Percentiles rank a stretch among this genome's conserved stretches.
Conservation (phyloP, 2,113 vertebrate species). For the Chrysochloris asiatica region DNA sequence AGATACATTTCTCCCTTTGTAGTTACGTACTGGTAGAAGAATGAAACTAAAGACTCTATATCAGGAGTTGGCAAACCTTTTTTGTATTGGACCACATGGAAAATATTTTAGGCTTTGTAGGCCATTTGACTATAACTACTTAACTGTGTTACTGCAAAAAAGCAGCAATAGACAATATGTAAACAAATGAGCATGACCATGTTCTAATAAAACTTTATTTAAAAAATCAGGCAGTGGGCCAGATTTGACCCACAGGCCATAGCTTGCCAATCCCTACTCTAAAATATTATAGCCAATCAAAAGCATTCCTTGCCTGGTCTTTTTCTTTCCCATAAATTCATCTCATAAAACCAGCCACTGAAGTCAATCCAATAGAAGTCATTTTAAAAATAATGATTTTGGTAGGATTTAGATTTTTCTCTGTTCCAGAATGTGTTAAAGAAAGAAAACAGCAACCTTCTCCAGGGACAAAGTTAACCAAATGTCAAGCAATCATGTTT, state of each 20-base stretch:
- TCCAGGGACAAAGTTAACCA: constrained; percentile 34
- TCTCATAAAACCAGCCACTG: constrained; percentile 54
- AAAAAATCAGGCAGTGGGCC: constrained; percentile 56
- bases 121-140: constrained; percentile 49
- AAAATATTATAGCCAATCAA: constrained; percentile 35
- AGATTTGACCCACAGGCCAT: constrained; percentile 41
- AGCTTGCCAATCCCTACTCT: constrained; percentile 36
- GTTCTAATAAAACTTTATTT: constrained; percentile 76
- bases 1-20: constrained; percentile 36
- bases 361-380: constrained; percentile 37
- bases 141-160: constrained; percentile 18
- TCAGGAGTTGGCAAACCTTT: constrained; percentile 22
- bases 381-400: constrained; percentile 55
- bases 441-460: constrained; percentile 50
- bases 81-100: constrained; percentile 49
- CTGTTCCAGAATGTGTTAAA: constrained; percentile 34
- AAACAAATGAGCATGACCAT: constrained; percentile 36
- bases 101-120: constrained; percentile 37
- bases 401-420: constrained; percentile 40
- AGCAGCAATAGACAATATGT: constrained; percentile 19
- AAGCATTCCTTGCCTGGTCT: constrained; percentile 6
- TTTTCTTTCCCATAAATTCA: constrained; percentile 51
- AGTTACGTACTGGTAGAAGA: constrained; percentile 40
- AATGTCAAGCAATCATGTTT: constrained; percentile 20
- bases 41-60: constrained; percentile 21